phyloP scores from a whole-genome alignment of 1,140 invertebrate species.

The Drosophila nebulosa region DNA sequence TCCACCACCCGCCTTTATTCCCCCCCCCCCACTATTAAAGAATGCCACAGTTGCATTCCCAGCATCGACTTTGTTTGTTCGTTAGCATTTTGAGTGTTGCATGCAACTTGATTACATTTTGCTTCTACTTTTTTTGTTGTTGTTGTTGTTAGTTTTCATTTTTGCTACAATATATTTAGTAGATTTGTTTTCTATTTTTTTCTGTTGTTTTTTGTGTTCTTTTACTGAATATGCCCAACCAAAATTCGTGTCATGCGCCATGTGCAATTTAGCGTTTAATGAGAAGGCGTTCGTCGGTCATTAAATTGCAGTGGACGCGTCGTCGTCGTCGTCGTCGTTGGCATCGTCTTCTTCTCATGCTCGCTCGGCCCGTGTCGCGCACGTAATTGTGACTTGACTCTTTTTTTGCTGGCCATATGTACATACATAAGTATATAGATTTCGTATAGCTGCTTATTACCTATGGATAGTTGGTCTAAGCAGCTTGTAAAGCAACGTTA shows the following conservation, averaged over 20 bases:
- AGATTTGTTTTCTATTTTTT: conserved; percentile 40
- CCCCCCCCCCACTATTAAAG: too few relatives aligned
- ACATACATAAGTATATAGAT: conserved; percentile 26
- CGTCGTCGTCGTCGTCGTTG: too few relatives aligned
- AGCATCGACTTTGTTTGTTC: conserved; percentile 69
- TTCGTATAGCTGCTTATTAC: conserved; percentile 57
- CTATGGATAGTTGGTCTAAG: conserved; percentile 45
- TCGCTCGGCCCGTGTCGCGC: conserved; percentile 15
- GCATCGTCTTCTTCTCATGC: neutral
- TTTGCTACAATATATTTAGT: conserved; percentile 63
- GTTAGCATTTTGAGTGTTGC: conserved; percentile 68
- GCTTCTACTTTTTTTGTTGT: conserved; percentile 38
- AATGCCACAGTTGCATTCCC: neutral
- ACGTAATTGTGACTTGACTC: conserved; percentile 65
- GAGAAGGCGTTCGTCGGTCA: conserved; percentile 75
- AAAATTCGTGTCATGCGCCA: conserved; percentile 71
- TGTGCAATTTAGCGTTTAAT: conserved; percentile 77
- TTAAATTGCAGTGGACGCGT: conserved; percentile 54
- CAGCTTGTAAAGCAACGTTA: conserved; percentile 49
- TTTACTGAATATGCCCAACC: conserved; percentile 22
- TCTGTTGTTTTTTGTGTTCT: conserved; percentile 21
- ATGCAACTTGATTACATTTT: conserved; percentile 46
- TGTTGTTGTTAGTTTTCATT: too few relatives aligned
- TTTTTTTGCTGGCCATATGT: conserved; percentile 22
- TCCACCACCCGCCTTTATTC: too few relatives aligned